phyloP scores from a whole-genome alignment of 2,113 vertebrate species.

The Salvelinus sp. region DNA sequence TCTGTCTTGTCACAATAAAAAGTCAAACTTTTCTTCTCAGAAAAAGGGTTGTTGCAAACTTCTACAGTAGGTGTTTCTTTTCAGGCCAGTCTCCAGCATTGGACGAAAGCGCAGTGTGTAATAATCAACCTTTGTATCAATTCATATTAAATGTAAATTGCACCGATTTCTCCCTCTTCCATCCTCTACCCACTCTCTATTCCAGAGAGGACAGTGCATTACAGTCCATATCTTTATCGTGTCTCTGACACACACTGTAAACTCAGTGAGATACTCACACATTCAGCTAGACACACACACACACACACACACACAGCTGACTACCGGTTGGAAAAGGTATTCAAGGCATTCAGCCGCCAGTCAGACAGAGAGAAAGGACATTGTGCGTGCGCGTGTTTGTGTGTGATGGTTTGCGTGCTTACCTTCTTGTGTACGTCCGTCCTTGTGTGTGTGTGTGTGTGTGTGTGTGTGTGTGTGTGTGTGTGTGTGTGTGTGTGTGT shows the following conservation, averaged over 20 bases:
- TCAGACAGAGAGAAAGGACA: neutral
- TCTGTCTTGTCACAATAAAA: neutral
- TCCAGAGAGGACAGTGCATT: neutral
- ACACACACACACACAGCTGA: neutral
- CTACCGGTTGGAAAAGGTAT: neutral
- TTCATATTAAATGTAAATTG: neutral
- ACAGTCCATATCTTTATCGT: neutral
- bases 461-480: no score
- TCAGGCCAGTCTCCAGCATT: neutral
- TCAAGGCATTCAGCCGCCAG: neutral
- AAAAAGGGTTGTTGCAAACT: neutral
- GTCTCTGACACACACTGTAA: neutral
- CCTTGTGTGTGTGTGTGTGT: no score
- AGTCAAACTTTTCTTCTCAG: neutral
- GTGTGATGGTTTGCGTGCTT: no score
- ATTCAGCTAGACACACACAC: neutral
- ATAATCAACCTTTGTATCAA: neutral
- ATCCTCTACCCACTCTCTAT: neutral
- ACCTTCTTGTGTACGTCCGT: no score
- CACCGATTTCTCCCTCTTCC: neutral
- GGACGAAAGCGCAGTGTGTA: neutral
- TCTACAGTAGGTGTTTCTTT: neutral
- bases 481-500: no score
- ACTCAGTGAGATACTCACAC: neutral
- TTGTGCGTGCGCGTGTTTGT: no score